These are phyloP conservation scores for Corythornis madagascariensis DNA, from an alignment of 2,113 vertebrate genomes.

Conservation along the genomic window DNA sequence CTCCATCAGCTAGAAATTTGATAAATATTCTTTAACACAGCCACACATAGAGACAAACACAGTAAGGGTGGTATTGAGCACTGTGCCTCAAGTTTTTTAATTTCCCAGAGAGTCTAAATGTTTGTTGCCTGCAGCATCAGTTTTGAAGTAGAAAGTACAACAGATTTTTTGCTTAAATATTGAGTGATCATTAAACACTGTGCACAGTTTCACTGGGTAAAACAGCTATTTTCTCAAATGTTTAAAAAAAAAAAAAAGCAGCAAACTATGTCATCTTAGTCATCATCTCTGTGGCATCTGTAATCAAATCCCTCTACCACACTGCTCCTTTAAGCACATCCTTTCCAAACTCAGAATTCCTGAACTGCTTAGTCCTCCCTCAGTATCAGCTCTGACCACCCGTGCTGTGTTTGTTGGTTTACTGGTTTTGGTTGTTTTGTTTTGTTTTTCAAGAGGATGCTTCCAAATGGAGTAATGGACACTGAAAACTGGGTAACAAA, in stretches of 20 bases:
- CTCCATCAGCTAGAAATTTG: neutral
- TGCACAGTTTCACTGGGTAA: neutral
- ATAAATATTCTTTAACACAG: neutral
- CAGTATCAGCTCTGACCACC: neutral
- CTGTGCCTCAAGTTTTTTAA: neutral
- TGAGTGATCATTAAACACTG: neutral
- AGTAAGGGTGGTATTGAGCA: neutral
- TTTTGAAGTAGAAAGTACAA: neutral
- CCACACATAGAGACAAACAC: neutral
- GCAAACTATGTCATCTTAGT: neutral
- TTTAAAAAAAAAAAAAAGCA: neutral
- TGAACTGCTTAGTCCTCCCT: neutral
- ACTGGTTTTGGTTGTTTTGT: no score
- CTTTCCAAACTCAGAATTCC: neutral
- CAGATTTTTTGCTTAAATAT: neutral
- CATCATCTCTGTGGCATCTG: neutral
- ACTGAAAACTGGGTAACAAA: neutral
- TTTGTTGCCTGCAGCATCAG: neutral
- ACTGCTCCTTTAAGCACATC: neutral
- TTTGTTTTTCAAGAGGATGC: neutral
- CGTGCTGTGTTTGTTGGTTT: neutral
- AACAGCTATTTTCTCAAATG: neutral
- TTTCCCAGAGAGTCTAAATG: neutral
- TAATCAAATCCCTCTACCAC: neutral
- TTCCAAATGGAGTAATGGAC: fast-evolving